Evolutionary conservation across 64 coral and sea anemone species (phyloP).

Genomic region (Montipora foliosa): DNA sequence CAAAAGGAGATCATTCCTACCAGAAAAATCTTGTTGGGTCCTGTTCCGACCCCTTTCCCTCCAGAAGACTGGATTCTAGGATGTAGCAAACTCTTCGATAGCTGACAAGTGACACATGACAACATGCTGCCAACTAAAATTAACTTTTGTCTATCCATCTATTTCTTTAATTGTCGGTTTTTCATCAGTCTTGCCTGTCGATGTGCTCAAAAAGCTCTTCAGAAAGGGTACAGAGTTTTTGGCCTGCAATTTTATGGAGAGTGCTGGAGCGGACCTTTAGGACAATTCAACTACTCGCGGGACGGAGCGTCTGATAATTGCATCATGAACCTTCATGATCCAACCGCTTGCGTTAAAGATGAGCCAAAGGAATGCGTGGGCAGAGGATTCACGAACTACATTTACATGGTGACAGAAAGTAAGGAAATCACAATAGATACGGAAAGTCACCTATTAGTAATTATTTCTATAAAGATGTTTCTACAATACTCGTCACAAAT

Average conservation of each 20-base stretch:
- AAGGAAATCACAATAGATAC: background rate
- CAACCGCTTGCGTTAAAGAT: conserved; percentile 33
- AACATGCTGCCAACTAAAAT: background rate
- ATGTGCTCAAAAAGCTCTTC: conserved; percentile 60
- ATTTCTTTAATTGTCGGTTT: background rate
- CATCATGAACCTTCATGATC: conserved; percentile 30
- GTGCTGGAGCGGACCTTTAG: conserved; percentile 72
- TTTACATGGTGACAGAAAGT: conserved; percentile 56
- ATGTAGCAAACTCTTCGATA: no score
- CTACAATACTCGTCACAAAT: no score
- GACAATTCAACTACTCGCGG: conserved; percentile 13
- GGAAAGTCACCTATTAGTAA: no score
- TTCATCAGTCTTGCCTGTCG: conserved; percentile 61
- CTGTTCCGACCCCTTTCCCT: no score
- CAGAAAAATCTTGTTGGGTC: no score
- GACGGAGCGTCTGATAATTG: conserved; percentile 52
- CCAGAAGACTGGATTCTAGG: no score
- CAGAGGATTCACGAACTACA: conserved; percentile 21
- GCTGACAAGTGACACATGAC: no score
- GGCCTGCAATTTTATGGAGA: conserved; percentile 80
- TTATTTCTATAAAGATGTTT: no score
- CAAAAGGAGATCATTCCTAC: no score
- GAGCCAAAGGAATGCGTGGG: conserved; percentile 44
- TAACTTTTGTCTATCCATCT: background rate
- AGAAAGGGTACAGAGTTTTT: conserved; percentile 61